These are phyloP conservation scores for Paguma larvata DNA, from an alignment of 2,797 vertebrate genomes.

Conservation along the genomic window DNA sequence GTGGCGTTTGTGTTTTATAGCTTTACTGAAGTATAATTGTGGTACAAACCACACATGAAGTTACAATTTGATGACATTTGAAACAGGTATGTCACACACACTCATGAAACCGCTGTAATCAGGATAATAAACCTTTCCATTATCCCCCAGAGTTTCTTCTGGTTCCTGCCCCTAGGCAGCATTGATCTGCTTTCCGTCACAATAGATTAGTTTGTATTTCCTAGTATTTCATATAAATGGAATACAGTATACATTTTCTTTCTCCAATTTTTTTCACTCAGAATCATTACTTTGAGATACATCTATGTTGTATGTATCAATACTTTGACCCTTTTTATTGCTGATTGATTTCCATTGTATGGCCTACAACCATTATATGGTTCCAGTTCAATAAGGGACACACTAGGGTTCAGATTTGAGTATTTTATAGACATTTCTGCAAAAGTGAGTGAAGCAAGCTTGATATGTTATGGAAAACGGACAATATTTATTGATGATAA, in stretches of 20 bases:
- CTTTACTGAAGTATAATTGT: background rate
- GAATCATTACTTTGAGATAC: slow-evolving; percentile 9
- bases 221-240: background rate
- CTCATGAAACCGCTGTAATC: background rate
- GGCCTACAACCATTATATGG: background rate
- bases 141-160: background rate
- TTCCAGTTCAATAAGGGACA: background rate
- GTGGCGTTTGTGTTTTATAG: background rate
- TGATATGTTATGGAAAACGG: background rate
- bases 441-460: background rate
- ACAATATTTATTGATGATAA: background rate
- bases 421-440: background rate
- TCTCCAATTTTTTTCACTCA: background rate
- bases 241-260: background rate
- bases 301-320: background rate
- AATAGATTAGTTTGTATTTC: background rate
- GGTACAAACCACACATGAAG: background rate
- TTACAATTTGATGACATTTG: background rate
- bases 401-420: background rate
- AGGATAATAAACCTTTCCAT: background rate
- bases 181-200: background rate
- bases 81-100: background rate
- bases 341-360: background rate
- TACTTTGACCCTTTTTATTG: background rate
- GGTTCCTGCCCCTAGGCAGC: background rate